A percentile compares a stretch with the other conserved stretches of the same genome.
Evolutionary conservation across 1,140 invertebrate genomes (phyloP).

Genomic region (Cydia amplana): DNA sequence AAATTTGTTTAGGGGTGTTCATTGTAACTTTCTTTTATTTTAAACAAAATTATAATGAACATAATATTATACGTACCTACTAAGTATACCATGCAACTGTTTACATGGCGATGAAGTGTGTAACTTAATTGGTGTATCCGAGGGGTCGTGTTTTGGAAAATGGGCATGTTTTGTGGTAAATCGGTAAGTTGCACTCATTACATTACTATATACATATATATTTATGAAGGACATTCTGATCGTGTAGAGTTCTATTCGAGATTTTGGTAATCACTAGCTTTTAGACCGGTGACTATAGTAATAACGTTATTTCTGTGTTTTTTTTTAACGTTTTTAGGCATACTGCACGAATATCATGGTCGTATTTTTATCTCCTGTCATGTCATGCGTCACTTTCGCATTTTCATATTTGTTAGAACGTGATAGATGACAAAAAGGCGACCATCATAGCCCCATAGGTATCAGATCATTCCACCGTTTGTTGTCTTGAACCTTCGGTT

Average conservation of each 20-base stretch:
- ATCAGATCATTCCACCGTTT: too few relatives aligned
- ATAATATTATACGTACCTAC: conserved; percentile 23
- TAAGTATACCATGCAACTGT: conserved; percentile 48
- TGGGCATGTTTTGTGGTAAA: conserved; percentile 54
- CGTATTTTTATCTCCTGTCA: too few relatives aligned
- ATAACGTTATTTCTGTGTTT: conserved; percentile 1
- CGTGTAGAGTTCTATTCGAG: conserved; percentile 16
- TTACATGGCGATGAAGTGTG: conserved; percentile 48
- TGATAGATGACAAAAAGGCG: too few relatives aligned
- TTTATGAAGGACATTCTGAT: conserved; percentile 22
- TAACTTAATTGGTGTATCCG: conserved; percentile 58
- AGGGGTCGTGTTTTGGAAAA: conserved; percentile 72
- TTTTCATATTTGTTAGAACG: too few relatives aligned
- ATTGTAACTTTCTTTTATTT: conserved; percentile 40
- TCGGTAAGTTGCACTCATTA: conserved; percentile 61
- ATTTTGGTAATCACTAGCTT: conserved; percentile 5
- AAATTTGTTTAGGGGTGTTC: conserved; percentile 34
- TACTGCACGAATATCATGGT: too few relatives aligned
- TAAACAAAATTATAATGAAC: conserved; percentile 40
- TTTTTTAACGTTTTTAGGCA: not conserved
- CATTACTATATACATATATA: too few relatives aligned
- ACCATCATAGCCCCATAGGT: too few relatives aligned
- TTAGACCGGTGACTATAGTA: not conserved
- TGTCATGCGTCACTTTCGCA: too few relatives aligned
- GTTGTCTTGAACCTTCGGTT: too few relatives aligned